Conservation (phyloP, 2,113 vertebrate species). For the Glaucomys volans region DNA sequence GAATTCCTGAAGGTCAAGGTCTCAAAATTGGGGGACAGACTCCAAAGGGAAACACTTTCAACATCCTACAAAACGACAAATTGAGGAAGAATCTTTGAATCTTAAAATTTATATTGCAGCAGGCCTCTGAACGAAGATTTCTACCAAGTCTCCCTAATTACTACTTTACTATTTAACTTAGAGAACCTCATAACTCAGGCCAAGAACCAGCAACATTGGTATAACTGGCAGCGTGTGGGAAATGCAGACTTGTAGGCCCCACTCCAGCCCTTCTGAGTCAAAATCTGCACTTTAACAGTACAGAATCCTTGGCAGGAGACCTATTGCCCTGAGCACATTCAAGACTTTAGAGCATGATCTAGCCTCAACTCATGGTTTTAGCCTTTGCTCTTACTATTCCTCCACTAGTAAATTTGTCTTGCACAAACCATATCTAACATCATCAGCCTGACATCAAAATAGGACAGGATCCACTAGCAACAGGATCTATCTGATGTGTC, state of each 20-base stretch:
- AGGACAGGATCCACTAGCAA: background rate
- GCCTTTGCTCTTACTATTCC: background rate
- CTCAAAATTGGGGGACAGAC: background rate
- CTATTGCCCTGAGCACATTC: background rate
- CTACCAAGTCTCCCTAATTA: background rate
- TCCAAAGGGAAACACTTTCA: background rate
- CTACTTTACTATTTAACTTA: background rate
- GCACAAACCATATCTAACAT: background rate
- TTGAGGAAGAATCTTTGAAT: background rate
- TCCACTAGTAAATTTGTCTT: background rate
- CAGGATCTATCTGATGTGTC: background rate
- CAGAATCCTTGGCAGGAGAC: background rate
- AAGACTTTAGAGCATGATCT: background rate
- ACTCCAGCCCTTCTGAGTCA: background rate
- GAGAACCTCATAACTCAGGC: background rate
- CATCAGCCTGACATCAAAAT: background rate
- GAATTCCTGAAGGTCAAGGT: background rate
- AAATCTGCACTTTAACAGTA: background rate
- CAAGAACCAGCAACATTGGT: background rate
- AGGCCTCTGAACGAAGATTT: background rate
- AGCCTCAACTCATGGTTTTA: background rate
- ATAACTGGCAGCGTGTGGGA: background rate
- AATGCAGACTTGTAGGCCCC: background rate
- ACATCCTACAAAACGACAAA: background rate
- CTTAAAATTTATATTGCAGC: background rate